A percentile compares a stretch with the other conserved stretches of the same genome.
Conservation (phyloP, 2,113 vertebrate genomes). For the Agapornis roseicollis region DNA sequence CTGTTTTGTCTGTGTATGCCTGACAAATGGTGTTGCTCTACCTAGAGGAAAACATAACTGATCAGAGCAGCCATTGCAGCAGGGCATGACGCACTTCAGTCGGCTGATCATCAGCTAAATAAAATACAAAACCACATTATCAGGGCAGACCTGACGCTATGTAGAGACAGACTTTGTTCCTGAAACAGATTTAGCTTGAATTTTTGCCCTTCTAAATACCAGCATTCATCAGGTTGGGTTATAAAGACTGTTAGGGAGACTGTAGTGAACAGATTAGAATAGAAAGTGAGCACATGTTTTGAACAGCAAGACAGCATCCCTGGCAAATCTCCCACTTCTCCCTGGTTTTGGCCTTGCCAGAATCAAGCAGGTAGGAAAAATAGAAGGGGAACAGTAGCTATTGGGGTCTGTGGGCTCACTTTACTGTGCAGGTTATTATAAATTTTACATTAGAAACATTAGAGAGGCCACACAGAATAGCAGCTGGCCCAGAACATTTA, state of each 20-base stretch:
- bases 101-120: background rate
- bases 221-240: background rate
- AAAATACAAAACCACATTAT: background rate
- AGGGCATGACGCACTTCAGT: background rate
- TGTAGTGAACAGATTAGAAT: background rate
- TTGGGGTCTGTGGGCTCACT: background rate
- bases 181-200: background rate
- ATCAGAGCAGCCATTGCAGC: background rate
- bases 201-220: background rate
- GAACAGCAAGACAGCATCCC: background rate
- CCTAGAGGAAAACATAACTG: background rate
- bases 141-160: background rate
- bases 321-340: background rate
- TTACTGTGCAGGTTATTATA: background rate
- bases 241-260: background rate
- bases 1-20: rapidly evolving
- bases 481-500: background rate
- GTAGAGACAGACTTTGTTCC: background rate
- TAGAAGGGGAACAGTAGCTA: background rate
- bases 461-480: background rate
- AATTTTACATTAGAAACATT: background rate
- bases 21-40: background rate
- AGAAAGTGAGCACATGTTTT: rapidly evolving
- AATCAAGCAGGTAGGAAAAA: background rate
- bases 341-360: background rate